Evolutionary conservation across 2,113 vertebrate species (phyloP), one percentile per base, ranked within the genome.

Genomic region (Pseudopipra pipra): DNA sequence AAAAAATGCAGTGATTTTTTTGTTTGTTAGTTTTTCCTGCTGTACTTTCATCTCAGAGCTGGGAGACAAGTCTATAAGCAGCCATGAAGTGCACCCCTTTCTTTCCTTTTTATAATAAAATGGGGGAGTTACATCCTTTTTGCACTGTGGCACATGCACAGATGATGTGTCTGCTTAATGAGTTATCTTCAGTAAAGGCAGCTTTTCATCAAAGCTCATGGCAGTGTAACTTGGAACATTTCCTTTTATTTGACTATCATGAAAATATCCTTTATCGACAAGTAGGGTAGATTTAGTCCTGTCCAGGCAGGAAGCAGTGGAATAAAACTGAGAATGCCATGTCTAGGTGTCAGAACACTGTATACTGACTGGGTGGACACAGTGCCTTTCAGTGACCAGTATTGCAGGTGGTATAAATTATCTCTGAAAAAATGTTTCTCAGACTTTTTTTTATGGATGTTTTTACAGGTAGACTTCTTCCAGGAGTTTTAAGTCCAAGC

Each of bases 111-210:
- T 58, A 43, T 65, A 70, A 39, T 28, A 16, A 80, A 66, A n/a
- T 0, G 0, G 4, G 3, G 5, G 2, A 55, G 33, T 85, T 1
- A 0, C 39, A 43, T 71, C 18, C 23, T 89, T 72, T 54, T 46
- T 66, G 9, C 8, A 14, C 7, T 21, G 8, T 31, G 59, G 44
- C 25, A 11, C 12, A 4, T 28, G 17, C 14, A 25, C 18, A 67
- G 16, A 4, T 54, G 6, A 33, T 39, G 13, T 56, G 2, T 59
- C 14, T 80, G 13, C 18, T 82, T 68, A 59, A 47, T 61, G 31
- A 39, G 3, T 47, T 86, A 7, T 23, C 15, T 59, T 82, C 67
- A 81, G 35, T 37, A 25, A 74, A 82, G 52, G 33, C 2, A 56
- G 4, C 20, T 63, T 84, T 63, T 86, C 12, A 11, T 78, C 33